Conservation (phyloP, 2,113 vertebrate species). For the Hippocampus zosterae region DNA sequence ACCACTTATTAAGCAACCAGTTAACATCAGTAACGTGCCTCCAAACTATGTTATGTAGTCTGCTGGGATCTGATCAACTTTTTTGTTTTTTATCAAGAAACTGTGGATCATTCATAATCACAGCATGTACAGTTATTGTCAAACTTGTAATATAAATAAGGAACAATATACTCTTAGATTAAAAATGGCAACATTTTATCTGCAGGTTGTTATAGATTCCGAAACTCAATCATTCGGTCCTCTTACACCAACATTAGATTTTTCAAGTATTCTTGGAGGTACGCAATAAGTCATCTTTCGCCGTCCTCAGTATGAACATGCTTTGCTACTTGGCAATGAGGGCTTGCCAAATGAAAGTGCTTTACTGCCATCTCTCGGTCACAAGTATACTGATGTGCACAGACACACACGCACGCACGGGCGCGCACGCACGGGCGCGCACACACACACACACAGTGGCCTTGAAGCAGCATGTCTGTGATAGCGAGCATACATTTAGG, state of each 20-base stretch:
- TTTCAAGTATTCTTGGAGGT: neutral
- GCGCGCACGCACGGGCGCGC: no score
- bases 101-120: neutral
- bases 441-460: neutral
- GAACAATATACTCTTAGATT: neutral
- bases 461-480: neutral
- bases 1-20: neutral
- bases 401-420: neutral
- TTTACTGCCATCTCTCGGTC: conserved; percentile 1
- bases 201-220: neutral
- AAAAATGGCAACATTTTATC: neutral
- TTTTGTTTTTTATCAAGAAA: neutral
- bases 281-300: neutral
- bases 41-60: neutral
- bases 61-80: neutral
- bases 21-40: neutral
- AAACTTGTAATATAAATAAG: neutral
- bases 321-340: neutral
- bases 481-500: neutral
- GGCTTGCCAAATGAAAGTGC: neutral
- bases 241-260: neutral
- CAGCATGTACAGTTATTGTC: neutral
- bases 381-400: neutral
- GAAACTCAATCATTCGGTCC: neutral
- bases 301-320: neutral